Evolutionary conservation across 2,888 invertebrate genomes (phyloP), one percentile per base, ranked within the genome.

Genomic region (Sepiola atlantica): DNA sequence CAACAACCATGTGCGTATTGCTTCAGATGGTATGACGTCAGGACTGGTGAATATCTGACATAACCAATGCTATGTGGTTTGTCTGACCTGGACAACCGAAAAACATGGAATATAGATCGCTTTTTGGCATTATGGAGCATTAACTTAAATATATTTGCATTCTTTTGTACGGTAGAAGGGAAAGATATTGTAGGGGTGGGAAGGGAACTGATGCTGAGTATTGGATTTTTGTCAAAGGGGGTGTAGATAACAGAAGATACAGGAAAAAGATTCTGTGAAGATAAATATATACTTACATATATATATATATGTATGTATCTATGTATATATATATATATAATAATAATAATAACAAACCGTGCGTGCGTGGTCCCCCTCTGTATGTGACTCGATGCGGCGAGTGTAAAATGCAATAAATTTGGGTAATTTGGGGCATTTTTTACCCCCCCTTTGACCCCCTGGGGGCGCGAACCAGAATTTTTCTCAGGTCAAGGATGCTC

Each of bases 21-120:
- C 77, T 77, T 77, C n/a, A 77, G 77, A 77, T 77, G 77, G 77
- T 77, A 77, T 77, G 77, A 77, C 77, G 77, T 77, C 77, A 77
- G 77, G 77, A n/a, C 77, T 77, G n/a, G 77, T 77, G n/a, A n/a
- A n/a, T n/a, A 77, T 77, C 77, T 77, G 77, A 32, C 77, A 77
- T 77, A n/a, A n/a, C 77, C n/a, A 77, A n/a, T 77, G n/a, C n/a
- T 77, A 77, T 77, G 77, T 77, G 77, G 77, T 77, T 77, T n/a
- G 77, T 77, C 77, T 77, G 77, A 77, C 77, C 77, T 77, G 77
- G 77, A n/a, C n/a, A 77, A n/a, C 77, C 77, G 45, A 45, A 77
- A 77, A 77, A 77, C 77, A 77, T 77, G 77, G 77, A 77, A 77
- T 77, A 77, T 77, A 77, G 77, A 77, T 77, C 77, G 45, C 45